Base-by-base conservation (phyloP, 2,797 vertebrate genomes). In the Neomorphus geoffroyi region DNA sequence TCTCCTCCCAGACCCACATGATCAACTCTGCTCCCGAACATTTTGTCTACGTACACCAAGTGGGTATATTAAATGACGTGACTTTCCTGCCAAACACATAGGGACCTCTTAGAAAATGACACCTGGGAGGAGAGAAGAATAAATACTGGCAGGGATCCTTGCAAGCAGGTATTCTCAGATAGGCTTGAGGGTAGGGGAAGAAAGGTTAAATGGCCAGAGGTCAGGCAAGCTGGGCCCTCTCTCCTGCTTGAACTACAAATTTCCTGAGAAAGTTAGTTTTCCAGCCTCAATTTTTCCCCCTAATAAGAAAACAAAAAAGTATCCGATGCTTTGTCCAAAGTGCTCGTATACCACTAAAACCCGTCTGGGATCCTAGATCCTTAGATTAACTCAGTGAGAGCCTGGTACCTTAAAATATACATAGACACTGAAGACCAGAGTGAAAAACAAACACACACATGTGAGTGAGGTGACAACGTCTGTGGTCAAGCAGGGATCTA, bases 401-500 rank as follows among this genome's bases (percentile, higher is more conserved):
- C n/a, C 19, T 74, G 27, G 32, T 67, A 48, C 57, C 23, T 93
- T 60, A 92, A 80, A 80, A 6, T 19, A 45, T 26, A 46, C 2
- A 4, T 37, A 41, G 56, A 33, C 43, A 78, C 27, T 62, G 78
- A 71, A 60, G 3, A 43, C 12, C 24, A 71, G 22, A 56, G 71
- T 61, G 62, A 90, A 94, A 89, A 57, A 15, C 26, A 75, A 83
- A 71, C 13, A 30, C 30, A 30, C 26, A 26, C 15, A 8, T 3
- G 5, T 46, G 57, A 0, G 0, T 6, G 30, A 84, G 22, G 27
- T 2, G 18, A 80, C 1, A 7, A 66, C 50, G 27, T 33, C 70
- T 53, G 41, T 14, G 26, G 18, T 27, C 33, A 64, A 69, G n/a
- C 66, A 72, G 54, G 13, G 30, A 87, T 43, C 30, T 19, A 91